Evolutionary conservation across 1,140 invertebrate genomes (phyloP).

Genomic region (Trichogramma pretiosum): DNA sequence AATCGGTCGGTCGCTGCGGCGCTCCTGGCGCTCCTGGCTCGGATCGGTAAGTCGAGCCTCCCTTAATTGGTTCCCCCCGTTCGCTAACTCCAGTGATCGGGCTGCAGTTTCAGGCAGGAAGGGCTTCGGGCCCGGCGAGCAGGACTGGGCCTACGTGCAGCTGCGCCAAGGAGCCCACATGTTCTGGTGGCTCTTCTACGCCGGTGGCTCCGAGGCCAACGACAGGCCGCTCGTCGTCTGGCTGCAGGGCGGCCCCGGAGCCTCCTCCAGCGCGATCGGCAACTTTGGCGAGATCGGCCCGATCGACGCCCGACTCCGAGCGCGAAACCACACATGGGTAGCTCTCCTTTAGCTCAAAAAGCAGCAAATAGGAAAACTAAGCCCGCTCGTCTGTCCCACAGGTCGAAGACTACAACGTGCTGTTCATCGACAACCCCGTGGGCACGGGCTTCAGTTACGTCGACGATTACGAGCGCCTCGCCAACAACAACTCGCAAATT

Average conservation of each 20-base stretch:
- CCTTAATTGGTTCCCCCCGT: no score
- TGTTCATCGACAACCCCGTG: conserved; percentile 83
- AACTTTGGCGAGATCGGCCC: conserved; percentile 74
- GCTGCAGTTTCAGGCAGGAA: conserved; percentile 21
- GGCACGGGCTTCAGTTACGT: conserved; percentile 80
- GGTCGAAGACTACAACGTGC: conserved; percentile 68
- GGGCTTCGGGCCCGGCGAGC: conserved; percentile 51
- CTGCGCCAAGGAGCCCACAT: conserved; percentile 65
- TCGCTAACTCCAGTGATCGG: no score
- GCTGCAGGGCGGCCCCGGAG: conserved; percentile 70
- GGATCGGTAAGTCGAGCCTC: no score
- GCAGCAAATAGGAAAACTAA: neutral
- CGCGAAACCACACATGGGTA: conserved; percentile 67
- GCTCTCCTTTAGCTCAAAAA: conserved; percentile 9
- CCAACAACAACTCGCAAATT: conserved; percentile 62
- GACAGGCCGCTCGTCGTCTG: conserved; percentile 65
- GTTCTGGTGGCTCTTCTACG: conserved; percentile 78
- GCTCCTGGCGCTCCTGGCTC: no score
- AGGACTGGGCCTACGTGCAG: conserved; percentile 61
- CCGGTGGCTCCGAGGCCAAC: conserved; percentile 54
- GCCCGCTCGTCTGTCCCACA: conserved; percentile 24
- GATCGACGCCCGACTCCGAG: conserved; percentile 53
- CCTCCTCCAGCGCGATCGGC: conserved; percentile 65
- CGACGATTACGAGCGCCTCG: conserved; percentile 48
- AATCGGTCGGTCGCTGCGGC: no score